These are phyloP conservation scores for Vanessa tameamea DNA, from an alignment of 1,140 invertebrate species.

Conservation along the genomic window DNA sequence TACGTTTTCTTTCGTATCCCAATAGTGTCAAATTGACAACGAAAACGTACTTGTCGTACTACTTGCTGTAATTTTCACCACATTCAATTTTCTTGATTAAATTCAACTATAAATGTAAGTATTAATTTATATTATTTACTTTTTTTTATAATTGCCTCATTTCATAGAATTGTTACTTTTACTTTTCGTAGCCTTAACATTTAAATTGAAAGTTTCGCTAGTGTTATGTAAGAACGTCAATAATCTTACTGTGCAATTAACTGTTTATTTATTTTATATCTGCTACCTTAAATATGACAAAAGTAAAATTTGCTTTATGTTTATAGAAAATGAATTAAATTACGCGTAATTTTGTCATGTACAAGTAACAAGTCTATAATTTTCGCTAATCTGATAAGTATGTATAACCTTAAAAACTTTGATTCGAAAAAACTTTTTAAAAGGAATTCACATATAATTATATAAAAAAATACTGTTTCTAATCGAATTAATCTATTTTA, in stretches of 20 bases:
- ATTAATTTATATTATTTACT: conserved; percentile 1
- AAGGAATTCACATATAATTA: too few species aligned
- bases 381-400: neutral
- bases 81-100: conserved; percentile 14
- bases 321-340: neutral
- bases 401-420: neutral
- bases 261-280: conserved; percentile 9
- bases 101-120: conserved; percentile 16
- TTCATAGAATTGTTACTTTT: too few species aligned
- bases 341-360: neutral
- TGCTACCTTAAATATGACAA: neutral
- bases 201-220: neutral
- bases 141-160: neutral
- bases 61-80: conserved; percentile 30
- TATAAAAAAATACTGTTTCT: too few species aligned
- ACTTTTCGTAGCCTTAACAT: neutral
- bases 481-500: too few species aligned
- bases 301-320: neutral
- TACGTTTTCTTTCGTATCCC: neutral
- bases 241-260: conserved; percentile 10
- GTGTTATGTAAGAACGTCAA: conserved; percentile 64
- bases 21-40: neutral
- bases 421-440: too few species aligned
- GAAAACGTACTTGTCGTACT: conserved; percentile 22
- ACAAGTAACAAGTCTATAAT: neutral